A percentile compares a stretch with the other conserved stretches of the same genome.
Conservation (phyloP, 2,113 vertebrate species). For the Phylloscopus whistleri region DNA sequence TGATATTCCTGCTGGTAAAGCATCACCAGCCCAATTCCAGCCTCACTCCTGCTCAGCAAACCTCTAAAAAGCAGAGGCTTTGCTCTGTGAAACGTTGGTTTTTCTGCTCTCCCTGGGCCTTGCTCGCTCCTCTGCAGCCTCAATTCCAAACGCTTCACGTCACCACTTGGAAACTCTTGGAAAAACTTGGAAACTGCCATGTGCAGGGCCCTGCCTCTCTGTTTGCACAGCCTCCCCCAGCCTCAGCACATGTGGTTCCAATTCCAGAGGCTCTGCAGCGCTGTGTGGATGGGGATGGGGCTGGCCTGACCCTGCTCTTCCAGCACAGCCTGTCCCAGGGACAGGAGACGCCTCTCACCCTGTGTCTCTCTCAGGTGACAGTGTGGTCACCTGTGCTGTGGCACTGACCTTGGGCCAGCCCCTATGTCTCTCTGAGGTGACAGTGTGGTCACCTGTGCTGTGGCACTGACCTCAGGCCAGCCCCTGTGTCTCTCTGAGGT, state of each 20-base stretch:
- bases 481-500: background rate
- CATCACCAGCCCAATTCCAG: background rate
- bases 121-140: background rate
- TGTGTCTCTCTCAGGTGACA: too few relatives aligned
- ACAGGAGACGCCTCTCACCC: background rate
- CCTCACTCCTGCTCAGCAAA: background rate
- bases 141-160: constrained; percentile 21
- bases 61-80: background rate
- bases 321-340: background rate
- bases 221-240: background rate
- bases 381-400: background rate
- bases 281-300: background rate
- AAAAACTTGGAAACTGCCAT: background rate
- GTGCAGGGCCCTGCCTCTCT: background rate
- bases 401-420: background rate
- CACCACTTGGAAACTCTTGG: background rate
- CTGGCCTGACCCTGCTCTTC: background rate
- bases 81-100: background rate
- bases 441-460: too few relatives aligned
- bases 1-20: background rate
- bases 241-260: constrained; percentile 54
- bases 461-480: too few relatives aligned
- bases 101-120: background rate
- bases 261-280: constrained; percentile 15
- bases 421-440: background rate